phyloP scores from a whole-genome alignment of 2,888 invertebrate genomes.

The Phaonia tiefii region DNA sequence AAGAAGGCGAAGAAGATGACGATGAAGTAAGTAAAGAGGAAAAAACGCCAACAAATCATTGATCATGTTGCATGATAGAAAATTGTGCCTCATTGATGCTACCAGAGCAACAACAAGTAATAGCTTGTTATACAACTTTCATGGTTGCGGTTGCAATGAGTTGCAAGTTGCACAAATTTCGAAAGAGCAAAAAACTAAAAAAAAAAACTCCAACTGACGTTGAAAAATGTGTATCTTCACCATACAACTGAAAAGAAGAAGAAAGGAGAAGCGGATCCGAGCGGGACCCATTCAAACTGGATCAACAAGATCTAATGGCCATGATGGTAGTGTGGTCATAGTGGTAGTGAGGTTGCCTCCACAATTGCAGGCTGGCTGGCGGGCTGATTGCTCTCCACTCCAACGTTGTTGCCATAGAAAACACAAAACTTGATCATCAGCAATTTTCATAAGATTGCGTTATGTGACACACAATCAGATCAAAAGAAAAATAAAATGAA shows the following conservation, averaged over 20 bases:
- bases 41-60: slow-evolving; percentile 45
- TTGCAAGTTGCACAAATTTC: slow-evolving; percentile 49
- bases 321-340: neutral
- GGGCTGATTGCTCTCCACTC: neutral
- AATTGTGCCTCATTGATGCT: slow-evolving; percentile 4
- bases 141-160: slow-evolving; percentile 49
- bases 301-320: slow-evolving; percentile 58
- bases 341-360: neutral
- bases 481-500: slow-evolving; percentile 36
- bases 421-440: slow-evolving; percentile 54
- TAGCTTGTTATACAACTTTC: slow-evolving; percentile 65
- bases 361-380: neutral
- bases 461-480: slow-evolving; percentile 64
- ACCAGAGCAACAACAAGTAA: slow-evolving; percentile 36
- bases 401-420: neutral
- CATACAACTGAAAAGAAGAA: slow-evolving; percentile 31
- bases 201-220: slow-evolving; percentile 36
- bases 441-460: slow-evolving; percentile 58
- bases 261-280: slow-evolving; percentile 10
- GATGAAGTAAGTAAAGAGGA: neutral
- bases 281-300: slow-evolving; percentile 58
- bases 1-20: neutral
- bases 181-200: slow-evolving; percentile 25
- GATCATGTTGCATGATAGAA: slow-evolving; percentile 55
- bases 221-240: slow-evolving; percentile 37